Evolutionary conservation across 2,113 vertebrate genomes (phyloP), one percentile per base, ranked within the genome.

Genomic region (Salvelinus sp.): DNA sequence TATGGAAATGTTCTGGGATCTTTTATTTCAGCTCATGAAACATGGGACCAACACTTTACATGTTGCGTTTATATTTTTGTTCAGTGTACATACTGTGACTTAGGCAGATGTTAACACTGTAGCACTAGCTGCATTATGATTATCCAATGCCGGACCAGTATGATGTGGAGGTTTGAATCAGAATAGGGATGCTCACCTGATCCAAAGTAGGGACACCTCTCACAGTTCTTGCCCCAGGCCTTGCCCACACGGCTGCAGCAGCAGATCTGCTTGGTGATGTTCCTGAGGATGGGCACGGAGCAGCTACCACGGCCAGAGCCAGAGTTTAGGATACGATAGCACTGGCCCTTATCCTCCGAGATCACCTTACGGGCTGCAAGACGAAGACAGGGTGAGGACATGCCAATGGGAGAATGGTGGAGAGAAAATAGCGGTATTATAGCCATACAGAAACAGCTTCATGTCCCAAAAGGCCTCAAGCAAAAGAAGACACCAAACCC

Each of bases 181-280:
- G 27, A 66, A 66, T 22, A 66, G 18, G 25, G 18, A 30, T 14
- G 47, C 82, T 93, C 87, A 96, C 96, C 94, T 93, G 97, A 96
- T 62, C 95, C 96, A 0, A 95, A 96, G 80, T 85, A 12, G 0
- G 97, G 98, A 68, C 98, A 99, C 2, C 91, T 88, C 83, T 96
- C 92, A 13, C 98, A 99, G 73, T 76, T 69, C 16, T 82, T 78
- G 0, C 98, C 98, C 98, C 98, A 99, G n/a, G 95, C 97, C 83
- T 98, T 98, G 47, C 98, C 98, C 0, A 99, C 97, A 0, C 97
- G 95, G 82, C 97, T 99, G 92, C 98, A 99, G 93, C 98, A 99
- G 91, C 98, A 99, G 86, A 99, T 98, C 90, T 98, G 98, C 83
- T 97, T 98, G 82, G 97, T 99, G 94, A 99, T 98, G 90, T 72